Base-by-base conservation (phyloP, 1,140 invertebrate genomes). In the Hydropsyche tenuis region DNA sequence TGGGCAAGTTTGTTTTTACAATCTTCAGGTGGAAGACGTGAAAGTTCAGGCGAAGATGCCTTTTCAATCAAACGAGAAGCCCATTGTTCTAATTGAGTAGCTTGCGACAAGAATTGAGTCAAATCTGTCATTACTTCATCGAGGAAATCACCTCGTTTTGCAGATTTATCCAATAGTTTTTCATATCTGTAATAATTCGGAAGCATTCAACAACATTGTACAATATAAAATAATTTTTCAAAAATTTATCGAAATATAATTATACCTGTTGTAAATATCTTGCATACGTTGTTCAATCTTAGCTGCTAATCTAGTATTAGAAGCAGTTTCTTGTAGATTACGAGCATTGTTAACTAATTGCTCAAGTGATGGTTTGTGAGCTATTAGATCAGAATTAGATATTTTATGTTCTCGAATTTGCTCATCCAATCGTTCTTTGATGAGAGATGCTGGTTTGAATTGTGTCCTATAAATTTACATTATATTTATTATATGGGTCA, bases 351-450 rank as follows among this genome's bases (percentile, higher is more conserved):
- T 81, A 51, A 92, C 90, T 7, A 98, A 91, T 27, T 92, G 91
- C 74, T 93, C 93, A 5, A 98, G 90, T 77, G 93, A 94, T 5
- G 91, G 88, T 72, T 92, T 89, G 79, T 96, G 93, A 48, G 90
- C 92, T 75, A 95, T 93, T 74, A 97, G 86, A 81, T 98, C 95
- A 1, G 91, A 88, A 79, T 94, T 89, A 5, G 95, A 84, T 12
- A 92, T 84, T 68, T 93, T 90, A 73, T 95, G 90, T 78, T 95
- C 93, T 27, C 93, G 88, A 12, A 94, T 86, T 81, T 98, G 96
- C 80, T 97, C 94, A 79, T 96, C 94, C 0, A 98, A 84, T 27
- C 94, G 90, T 80, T 97, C 95, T 76, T 94, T 92, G 74, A 94
- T 91, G 0, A 98, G 85, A 73, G 94, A 96, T 0, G 94, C 93